Base-by-base conservation (phyloP, 2,113 vertebrate genomes). In the Petroica traversi region DNA sequence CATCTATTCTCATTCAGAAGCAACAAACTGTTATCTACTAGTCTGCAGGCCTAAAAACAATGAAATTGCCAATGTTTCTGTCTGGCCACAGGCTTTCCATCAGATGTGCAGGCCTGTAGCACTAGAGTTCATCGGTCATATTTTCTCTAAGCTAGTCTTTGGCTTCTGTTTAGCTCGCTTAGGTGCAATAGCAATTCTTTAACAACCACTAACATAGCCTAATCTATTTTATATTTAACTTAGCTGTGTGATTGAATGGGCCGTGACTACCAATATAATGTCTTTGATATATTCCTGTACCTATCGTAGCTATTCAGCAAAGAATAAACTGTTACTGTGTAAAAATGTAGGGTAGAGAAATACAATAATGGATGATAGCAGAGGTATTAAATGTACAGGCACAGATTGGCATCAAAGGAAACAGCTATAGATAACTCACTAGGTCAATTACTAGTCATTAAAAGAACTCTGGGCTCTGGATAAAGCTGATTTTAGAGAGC, bases 241-340 rank as follows among this genome's bases (percentile, higher is more conserved):
- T 31, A 33, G 33, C 15, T 67, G 15, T 46, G 18, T 48, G 48
- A 63, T 19, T 79, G 23, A 26, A 63, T 3, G 3, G n/a, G 34
- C 46, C 54, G 9, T 34, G n/a, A 46, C n/a, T 66, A 43, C 4
- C 1, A 0, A 4, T 29, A 12, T 25, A 74, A 54, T 0, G 46
- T 26, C 45, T 74, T 1, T 49, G 5, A 54, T 66, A 2, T 25
- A 45, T 48, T 62, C 85, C 51, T 63, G 22, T 77, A 61, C 16
- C 46, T 73, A 5, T 41, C 36, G n/a, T 22, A 52, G 2, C 19
- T 63, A 33, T 19, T 84, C 33, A 51, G 19, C 34, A 83, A 38
- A 63, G 40, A 72, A 54, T 15, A 31, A 82, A n/a, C 5, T 46
- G n/a, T 36, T 43, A 29, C 25, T 43, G 5, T 33, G 61, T 33